Base-by-base conservation (phyloP, 2,888 invertebrate species). In the Eledona agricola region DNA sequence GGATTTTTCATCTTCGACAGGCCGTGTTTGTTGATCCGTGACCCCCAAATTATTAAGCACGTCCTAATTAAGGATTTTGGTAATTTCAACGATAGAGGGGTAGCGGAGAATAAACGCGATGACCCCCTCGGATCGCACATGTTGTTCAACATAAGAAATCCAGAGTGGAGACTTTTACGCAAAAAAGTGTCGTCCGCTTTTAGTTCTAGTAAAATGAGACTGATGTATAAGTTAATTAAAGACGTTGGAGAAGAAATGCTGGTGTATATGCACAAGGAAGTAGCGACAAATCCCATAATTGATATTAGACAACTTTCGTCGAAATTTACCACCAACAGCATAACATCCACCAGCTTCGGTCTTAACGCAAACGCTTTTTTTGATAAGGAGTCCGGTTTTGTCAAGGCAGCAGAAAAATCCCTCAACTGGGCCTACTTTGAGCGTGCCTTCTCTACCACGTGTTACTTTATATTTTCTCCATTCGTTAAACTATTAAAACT, bases 151-250 rank as follows among this genome's bases (percentile, higher is more conserved):
- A 55, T 79, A 22, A 75, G 73, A 42, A 79, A 77, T 35, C 75
- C 77, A 0, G 72, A 74, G 1, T 83, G 82, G 83, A 79, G 76
- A 57, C 72, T 72, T 23, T 62, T 81, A 7, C 70, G 82, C 11
- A 65, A 73, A 1, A 79, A 79, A 53, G 69, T 81, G 11, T 76
- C 79, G 0, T 81, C 81, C 0, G 77, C 78, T 0, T 77, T 82
- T 60, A 78, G 80, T 1, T 73, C 77, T 1, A 79, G 78, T 12
- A 81, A 81, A 64, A 67, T 82, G 57, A 80, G 76, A 60, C 67
- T 67, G 23, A 79, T 81, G 79, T 73, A 78, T 10, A 69, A 72
- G 0, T 64, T 79, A 7, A 75, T 80, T 60, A 50, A 71, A 4
- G 72, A 76, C 22, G 75, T 72, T 20, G 72, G 73, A 0, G 49